Evolutionary conservation across 2,888 invertebrate species (phyloP), one percentile per base, ranked within the genome.

Genomic region (Oscheius sp.): DNA sequence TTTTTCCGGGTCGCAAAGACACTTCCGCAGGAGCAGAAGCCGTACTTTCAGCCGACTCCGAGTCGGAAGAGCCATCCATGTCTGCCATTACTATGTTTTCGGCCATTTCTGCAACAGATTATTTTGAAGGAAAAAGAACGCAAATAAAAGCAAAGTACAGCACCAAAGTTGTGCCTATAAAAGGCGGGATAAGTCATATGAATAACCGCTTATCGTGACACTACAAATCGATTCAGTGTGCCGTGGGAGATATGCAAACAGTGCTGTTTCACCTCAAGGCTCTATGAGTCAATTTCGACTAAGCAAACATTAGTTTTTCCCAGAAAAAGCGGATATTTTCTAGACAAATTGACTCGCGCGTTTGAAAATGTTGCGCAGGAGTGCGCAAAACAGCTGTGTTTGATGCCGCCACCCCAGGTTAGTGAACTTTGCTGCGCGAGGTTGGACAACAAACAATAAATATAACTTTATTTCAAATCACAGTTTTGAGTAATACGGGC

Each of bases 111-210:
- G 59, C 2, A 60, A 33, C 32, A 13, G 59, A 11, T n/a, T 32
- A 13, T 21, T 7, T 11, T 0, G 21, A 58, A 66, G 35, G 32
- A 66, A 3, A 53, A 53, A 3, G 53, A 53, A 53, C 53, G 13
- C 53, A 21, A 51, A 68, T 68, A 53, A 68, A 68, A 29, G 35
- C 29, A 55, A 32, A 63, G 63, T n/a, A 48, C 42, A 47, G 62
- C 4, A 4, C 50, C 4, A 42, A 42, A 42, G 42, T 42, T 42
- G 42, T 42, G 42, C 3, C 33, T 7, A 66, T 66, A 66, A 66
- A 62, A 68, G 68, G 68, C n/a, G 55, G 55, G 53, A 68, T 68
- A 68, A 68, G 48, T 50, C 29, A 51, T 55, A 68, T 55, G 68
- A 53, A 55, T 55, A 68, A 29, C 42, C 9, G 35, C 55, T 68